Evolutionary conservation across 2,797 vertebrate species (phyloP), one percentile per base, ranked within the genome.

Genomic region (Pachyuromys duprasi): DNA sequence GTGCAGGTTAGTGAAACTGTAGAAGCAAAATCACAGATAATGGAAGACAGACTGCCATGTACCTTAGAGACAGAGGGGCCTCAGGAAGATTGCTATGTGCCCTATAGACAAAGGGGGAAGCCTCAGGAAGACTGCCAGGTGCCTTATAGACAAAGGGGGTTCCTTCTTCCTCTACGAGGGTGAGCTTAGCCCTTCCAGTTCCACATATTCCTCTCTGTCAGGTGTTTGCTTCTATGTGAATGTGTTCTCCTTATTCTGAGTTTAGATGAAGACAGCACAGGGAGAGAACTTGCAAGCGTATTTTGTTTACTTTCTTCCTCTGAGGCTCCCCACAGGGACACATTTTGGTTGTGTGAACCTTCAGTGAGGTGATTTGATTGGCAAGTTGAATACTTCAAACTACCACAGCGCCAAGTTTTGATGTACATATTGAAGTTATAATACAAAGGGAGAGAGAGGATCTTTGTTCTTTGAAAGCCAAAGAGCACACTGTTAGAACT

Each of bases 321-420:
- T 15, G 3, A 60, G 14, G 36, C 57, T 45, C 20, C 24, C 17
- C 72, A 26, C 24, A 20, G 42, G n/a, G n/a, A 13, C n/a, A 69
- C 8, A 9, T 70, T 97, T 94, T 75, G 72, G 26, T 55, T 90
- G 45, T 86, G 24, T 82, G 80, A 96, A 95, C 60, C 53, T 20
- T 2, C 86, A 45, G 4, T 24, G 13, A 94, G 82, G 65, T 74
- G 81, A 57, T 78, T 86, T 84, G 45, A 62, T 31, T 22, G 42
- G 69, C 83, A 94, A 74, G 26, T 67, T 36, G 62, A 82, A 72
- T 81, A 45, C 28, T 81, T 82, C 91, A 93, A 86, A 67, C 45
- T 65, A 55, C 9, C 36, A 6, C 5, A 82, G 28, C 11, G 39
- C 53, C 93, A 72, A n/a, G 24, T 91, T 95, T 67, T 75, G 28